These are phyloP conservation scores for Melipona bicolor DNA, from an alignment of 2,888 invertebrate genomes.

Conservation along the genomic window DNA sequence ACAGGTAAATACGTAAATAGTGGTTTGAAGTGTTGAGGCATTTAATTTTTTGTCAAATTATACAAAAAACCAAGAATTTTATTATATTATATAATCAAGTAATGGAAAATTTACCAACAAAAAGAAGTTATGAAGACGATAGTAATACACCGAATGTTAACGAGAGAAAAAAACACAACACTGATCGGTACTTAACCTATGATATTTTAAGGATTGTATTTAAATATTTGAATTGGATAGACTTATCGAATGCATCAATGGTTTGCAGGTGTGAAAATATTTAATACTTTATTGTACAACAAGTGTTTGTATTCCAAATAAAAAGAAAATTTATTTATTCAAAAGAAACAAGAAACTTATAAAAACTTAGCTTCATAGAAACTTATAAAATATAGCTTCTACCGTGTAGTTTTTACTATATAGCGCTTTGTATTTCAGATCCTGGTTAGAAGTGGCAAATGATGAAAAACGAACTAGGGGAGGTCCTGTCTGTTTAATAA, in stretches of 20 bases:
- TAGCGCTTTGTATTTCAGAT: conserved; percentile 61
- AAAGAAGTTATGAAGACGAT: conserved; percentile 25
- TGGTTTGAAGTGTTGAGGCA: not conserved
- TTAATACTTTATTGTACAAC: not conserved
- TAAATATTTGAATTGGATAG: conserved; percentile 73
- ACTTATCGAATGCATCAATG: conserved; percentile 72
- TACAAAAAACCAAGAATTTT: not conserved
- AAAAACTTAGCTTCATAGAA: not conserved
- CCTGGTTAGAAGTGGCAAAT: conserved; percentile 73
- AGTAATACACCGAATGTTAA: not conserved
- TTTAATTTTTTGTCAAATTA: not conserved
- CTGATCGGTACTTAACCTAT: conserved; percentile 70
- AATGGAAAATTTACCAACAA: conserved; percentile 44
- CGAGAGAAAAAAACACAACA: not conserved
- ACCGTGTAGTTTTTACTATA: not conserved
- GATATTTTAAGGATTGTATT: conserved; percentile 79
- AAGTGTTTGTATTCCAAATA: not conserved
- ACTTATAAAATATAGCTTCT: not conserved
- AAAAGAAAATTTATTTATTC: not conserved
- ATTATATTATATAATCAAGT: not conserved
- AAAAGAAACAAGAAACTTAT: not conserved
- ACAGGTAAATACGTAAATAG: not conserved
- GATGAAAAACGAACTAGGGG: conserved; percentile 69
- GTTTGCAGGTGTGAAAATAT: conserved; percentile 77
- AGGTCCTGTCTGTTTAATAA: conserved; percentile 49